Conservation (phyloP, 1,140 invertebrate genomes). For the Drosophila auraria region DNA sequence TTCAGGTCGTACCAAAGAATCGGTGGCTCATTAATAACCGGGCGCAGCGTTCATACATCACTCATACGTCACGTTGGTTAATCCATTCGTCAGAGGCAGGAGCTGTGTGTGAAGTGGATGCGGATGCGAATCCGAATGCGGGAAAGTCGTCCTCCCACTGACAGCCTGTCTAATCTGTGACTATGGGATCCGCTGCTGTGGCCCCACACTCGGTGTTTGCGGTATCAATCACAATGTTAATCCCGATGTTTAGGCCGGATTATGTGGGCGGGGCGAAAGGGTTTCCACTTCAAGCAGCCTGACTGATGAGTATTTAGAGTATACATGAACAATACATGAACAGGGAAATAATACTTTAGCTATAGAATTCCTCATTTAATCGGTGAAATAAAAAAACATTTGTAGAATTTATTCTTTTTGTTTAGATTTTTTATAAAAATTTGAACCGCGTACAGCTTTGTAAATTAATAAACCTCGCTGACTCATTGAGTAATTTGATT, state of each 20-base stretch:
- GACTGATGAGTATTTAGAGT: conserved; percentile 7
- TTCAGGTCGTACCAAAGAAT: conserved; percentile 30
- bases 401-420: no score
- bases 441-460: no score
- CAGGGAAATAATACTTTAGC: neutral
- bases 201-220: conserved; percentile 12
- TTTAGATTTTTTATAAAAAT: no score
- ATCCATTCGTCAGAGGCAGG: conserved; percentile 62
- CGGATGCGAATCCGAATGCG: neutral
- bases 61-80: conserved; percentile 79
- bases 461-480: no score
- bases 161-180: conserved; percentile 65
- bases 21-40: conserved; percentile 73
- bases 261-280: conserved; percentile 26
- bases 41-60: conserved; percentile 64
- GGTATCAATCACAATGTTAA: conserved; percentile 77
- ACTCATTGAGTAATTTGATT: no score
- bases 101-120: conserved; percentile 27
- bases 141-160: conserved; percentile 24
- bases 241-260: conserved; percentile 26
- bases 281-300: conserved; percentile 6
- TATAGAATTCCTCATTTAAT: no score
- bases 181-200: conserved; percentile 23
- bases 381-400: no score
- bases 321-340: neutral